Evolutionary conservation across 2,888 invertebrate species (phyloP).

Genomic region (Cartodere bifasciata): DNA sequence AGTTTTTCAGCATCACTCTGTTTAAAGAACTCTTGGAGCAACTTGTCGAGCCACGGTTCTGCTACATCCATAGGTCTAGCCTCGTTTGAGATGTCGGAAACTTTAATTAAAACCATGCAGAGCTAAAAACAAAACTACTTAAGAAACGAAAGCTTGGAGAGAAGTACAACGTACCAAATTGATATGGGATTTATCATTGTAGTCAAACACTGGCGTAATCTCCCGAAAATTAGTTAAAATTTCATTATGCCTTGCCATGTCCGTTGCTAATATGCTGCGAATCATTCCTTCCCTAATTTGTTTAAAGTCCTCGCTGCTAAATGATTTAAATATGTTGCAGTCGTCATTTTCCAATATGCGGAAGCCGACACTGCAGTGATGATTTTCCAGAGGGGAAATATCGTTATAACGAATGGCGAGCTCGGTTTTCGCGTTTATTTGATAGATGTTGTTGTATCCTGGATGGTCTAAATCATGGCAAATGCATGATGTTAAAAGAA

Average conservation of each 20-base stretch:
- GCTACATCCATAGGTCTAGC: slow-evolving; percentile 72
- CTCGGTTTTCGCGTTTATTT: slow-evolving; percentile 74
- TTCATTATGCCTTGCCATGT: slow-evolving; percentile 70
- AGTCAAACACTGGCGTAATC: slow-evolving; percentile 51
- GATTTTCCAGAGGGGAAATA: slow-evolving; percentile 75
- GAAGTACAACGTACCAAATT: slow-evolving; percentile 58
- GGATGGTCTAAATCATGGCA: slow-evolving; percentile 73
- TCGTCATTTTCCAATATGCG: slow-evolving; percentile 65
- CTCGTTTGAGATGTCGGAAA: slow-evolving; percentile 75
- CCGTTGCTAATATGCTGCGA: slow-evolving; percentile 62
- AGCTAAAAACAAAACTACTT: slow-evolving; percentile 37
- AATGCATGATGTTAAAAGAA: slow-evolving; percentile 64
- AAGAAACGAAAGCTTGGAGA: too few species aligned
- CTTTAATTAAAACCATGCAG: slow-evolving; percentile 71
- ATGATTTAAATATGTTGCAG: slow-evolving; percentile 64
- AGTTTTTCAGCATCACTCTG: slow-evolving; percentile 71
- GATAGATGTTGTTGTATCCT: slow-evolving; percentile 66
- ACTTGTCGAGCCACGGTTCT: slow-evolving; percentile 68
- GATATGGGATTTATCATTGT: slow-evolving; percentile 52
- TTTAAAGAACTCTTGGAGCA: slow-evolving; percentile 61
- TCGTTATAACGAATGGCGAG: slow-evolving; percentile 74
- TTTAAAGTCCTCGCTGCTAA: slow-evolving; percentile 47
- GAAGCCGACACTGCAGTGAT: slow-evolving; percentile 76
- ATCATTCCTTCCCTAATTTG: slow-evolving; percentile 67
- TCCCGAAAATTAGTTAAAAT: slow-evolving; percentile 61